Base-by-base conservation (phyloP, 2,888 invertebrate genomes). In the Lasioglossum vierecki region DNA sequence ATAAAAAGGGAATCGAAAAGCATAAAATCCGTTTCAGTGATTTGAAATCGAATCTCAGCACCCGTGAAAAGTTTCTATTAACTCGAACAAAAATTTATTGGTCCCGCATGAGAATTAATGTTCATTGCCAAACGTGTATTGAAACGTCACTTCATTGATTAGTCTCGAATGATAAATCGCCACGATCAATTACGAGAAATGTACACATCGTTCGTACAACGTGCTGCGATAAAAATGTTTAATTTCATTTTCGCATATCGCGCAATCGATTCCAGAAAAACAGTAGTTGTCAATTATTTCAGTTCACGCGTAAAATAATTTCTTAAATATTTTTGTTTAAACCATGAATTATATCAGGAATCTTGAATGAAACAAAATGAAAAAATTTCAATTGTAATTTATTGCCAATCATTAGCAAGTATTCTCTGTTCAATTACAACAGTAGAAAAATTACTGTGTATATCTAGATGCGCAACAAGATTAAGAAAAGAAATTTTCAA, bases 21-120 rank as follows among this genome's bases (percentile, higher is more conserved):
- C 76, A 76, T 76, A 76, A 53, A 84, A 79, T 30, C n/a, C 35
- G 39, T 79, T 66, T 72, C 66, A 30, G 15, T 30, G 46, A 46
- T 72, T 72, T 46, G 26, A 18, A 49, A 63, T 63, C 63, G 63
- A 63, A 63, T 63, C 30, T 30, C 63, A 18, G 30, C 30, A 6
- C 15, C 30, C 18, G 30, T 30, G 63, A 63, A 63, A 18, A 63
- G 30, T 30, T 63, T 63, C 30, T 63, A 63, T 63, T 63, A 30
- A 63, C 30, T 30, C 63, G 63, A 63, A 63, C 30, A 68, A 68
- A 68, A 39, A 39, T 18, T 35, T 35, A 35, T 66, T 66, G 35
- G 30, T 9, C 39, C 22, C 22, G 39, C 22, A 9, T 35, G 66
- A 68, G 66, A 35, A 68, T 39, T 68, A 68, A 68, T 39, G 22